Evolutionary conservation across 64 coral and sea anemone genomes (phyloP), one percentile per base, ranked within the genome.

Genomic region (Stylophora pistillata): DNA sequence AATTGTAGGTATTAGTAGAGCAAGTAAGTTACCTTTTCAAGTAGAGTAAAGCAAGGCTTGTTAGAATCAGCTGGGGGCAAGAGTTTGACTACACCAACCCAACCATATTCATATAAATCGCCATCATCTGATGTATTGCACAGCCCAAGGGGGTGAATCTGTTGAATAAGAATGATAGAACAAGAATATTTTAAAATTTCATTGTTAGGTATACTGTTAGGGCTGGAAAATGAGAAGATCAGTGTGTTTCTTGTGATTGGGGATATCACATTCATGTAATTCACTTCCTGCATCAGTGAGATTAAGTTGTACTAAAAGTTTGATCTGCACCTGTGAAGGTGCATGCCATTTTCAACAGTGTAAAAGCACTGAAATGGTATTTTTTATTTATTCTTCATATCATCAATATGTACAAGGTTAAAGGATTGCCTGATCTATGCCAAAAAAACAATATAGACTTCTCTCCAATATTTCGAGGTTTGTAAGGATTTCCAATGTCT

Each of bases 101-200:
- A 98, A 10, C 93, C 96, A 87, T 98, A 94, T 27, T 98, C 94
- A 55, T 93, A 95, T 60, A 94, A 71, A 71, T 91, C 91, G 29
- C 86, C 72, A 68, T 92, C 93, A 82, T 92, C 90, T 32, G 96
- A 98, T n/a, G 93, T 98, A 31, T 98, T 98, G 71, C 96, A 98
- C 56, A 98, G 61, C 7, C 96, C 96, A 87, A 98, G 70, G 10
- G 96, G 96, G 32, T 95, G 93, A 41, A 98, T 88, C 96, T 98
- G 86, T 21, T 56, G 30, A 58, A 10, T 55, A 85, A 63, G 68
- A 60, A 63, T 26, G 47, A n/a, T 15, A 33, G 13, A 41, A 58
- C 29, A 53, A 20, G 25, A 30, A 33, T 2, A 31, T 30, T 70
- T 25, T 33, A 68, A n/a, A 41, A 13, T 15, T 14, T 15, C n/a